Evolutionary conservation across 2,888 invertebrate species (phyloP), one percentile per base, ranked within the genome.

Genomic region (Volucella bombylans): DNA sequence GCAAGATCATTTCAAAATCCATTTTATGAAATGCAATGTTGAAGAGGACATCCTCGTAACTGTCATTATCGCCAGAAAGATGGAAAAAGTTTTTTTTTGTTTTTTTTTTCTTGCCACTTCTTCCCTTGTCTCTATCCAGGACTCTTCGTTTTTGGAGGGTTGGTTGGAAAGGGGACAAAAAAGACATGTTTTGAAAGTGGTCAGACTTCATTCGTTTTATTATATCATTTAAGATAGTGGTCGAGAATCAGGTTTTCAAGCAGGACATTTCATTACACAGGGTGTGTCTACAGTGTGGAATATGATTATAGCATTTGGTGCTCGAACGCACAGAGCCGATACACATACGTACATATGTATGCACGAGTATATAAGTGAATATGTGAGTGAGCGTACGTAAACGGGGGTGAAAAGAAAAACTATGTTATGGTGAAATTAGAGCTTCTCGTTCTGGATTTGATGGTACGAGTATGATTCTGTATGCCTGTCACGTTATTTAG

Each of bases 11-110:
- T 81, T 81, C 68, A 72, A 81, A 85, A 85, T 81, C 76, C 81
- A 85, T 85, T 85, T 81, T 85, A 85, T 72, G 76, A 77, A 64
- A 81, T 85, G 81, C 85, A 85, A 64, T 81, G 81, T 31, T 31
- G 59, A 52, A 68, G 50, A 81, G 80, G 71, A 80, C 80, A 71
- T 76, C 61, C 67, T 73, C 79, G 79, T 83, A 68, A 61, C 80
- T 41, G 52, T 73, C 52, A 39, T 61, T 38, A 47, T 38, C 15
- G 8, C 65, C 61, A 73, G 59, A 23, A 82, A 73, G 52, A 65
- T 52, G 52, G 47, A 65, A 54, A 68, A 55, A 73, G 50, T 47
- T 55, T 67, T 57, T 49, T 31, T 8, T 15, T 23, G 3, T 38
- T 45, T n/a, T 52, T 47, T 10, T 61, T 54, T 39, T 71, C 15